Conservation (phyloP, 2,797 vertebrate species). For the Helarctos malayanus region DNA sequence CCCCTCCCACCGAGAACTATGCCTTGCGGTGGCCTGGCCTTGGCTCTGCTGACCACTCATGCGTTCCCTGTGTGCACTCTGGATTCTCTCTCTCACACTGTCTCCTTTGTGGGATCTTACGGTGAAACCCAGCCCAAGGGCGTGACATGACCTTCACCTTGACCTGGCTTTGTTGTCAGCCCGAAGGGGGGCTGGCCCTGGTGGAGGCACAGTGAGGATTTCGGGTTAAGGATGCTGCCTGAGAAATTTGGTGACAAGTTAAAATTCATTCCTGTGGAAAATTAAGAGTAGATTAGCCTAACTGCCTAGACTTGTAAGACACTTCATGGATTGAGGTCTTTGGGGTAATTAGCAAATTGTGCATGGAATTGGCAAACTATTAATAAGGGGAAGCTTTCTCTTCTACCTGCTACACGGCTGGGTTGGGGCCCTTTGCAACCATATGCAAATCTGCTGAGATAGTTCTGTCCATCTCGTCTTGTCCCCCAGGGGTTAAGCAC, state of each 20-base stretch:
- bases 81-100: neutral
- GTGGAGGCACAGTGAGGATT: neutral
- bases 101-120: neutral
- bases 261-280: slow-evolving; percentile 75
- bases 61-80: neutral
- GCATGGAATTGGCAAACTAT: slow-evolving; percentile 54
- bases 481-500: neutral
- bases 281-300: slow-evolving; percentile 57
- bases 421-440: neutral
- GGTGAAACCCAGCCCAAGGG: neutral
- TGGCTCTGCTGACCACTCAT: neutral
- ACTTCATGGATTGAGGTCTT: slow-evolving; percentile 62
- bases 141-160: neutral
- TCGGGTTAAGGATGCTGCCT: slow-evolving; percentile 14
- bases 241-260: slow-evolving; percentile 63
- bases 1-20: neutral
- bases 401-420: neutral
- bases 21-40: neutral
- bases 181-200: neutral
- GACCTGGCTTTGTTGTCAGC: neutral
- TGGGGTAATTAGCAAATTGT: slow-evolving; percentile 73
- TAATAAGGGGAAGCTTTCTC: slow-evolving; percentile 50
- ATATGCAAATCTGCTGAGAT: neutral
- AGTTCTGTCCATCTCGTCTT: neutral
- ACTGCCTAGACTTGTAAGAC: slow-evolving; percentile 65